Conservation (phyloP, 1,140 invertebrate genomes). For the Tetragnatha versicolor region DNA sequence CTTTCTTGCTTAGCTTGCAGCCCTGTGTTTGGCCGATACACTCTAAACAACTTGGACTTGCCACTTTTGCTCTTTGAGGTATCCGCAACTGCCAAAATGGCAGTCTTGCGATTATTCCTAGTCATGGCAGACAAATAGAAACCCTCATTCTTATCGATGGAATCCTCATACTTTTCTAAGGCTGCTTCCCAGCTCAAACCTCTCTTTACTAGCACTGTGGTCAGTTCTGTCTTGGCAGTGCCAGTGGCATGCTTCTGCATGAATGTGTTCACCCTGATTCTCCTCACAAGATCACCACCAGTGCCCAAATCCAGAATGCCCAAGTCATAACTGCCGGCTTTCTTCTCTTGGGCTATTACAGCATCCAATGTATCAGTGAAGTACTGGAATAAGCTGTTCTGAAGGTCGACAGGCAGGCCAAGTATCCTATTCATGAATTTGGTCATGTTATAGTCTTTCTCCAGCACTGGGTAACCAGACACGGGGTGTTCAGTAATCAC, state of each 20-base stretch:
- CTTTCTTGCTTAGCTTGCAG: conserved; percentile 82
- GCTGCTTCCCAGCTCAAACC: conserved; percentile 93
- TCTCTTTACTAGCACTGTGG: conserved; percentile 89
- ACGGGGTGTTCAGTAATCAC: conserved; percentile 81
- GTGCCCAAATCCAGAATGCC: conserved; percentile 91
- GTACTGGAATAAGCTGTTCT: conserved; percentile 96
- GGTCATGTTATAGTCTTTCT: conserved; percentile 87
- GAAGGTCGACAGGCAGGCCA: conserved; percentile 96
- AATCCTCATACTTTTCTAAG: conserved; percentile 73
- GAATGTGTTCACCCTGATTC: conserved; percentile 79
- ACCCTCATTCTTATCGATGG: conserved; percentile 76
- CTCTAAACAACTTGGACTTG: conserved; percentile 72
- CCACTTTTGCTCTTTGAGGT: conserved; percentile 71
- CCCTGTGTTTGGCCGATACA: conserved; percentile 78
- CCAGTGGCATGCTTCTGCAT: conserved; percentile 87
- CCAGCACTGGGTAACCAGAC: conserved; percentile 80
- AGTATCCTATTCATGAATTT: conserved; percentile 98
- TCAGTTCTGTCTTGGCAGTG: conserved; percentile 86
- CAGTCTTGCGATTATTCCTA: conserved; percentile 52
- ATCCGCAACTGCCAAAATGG: conserved; percentile 74
- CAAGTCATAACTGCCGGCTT: conserved; percentile 79
- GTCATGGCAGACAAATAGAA: conserved; percentile 76
- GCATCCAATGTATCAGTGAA: conserved; percentile 93
- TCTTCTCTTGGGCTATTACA: conserved; percentile 84
- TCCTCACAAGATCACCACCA: conserved; percentile 80